These are phyloP conservation scores for Zaprionus ornatus DNA, from an alignment of 1,140 invertebrate genomes.

Conservation along the genomic window DNA sequence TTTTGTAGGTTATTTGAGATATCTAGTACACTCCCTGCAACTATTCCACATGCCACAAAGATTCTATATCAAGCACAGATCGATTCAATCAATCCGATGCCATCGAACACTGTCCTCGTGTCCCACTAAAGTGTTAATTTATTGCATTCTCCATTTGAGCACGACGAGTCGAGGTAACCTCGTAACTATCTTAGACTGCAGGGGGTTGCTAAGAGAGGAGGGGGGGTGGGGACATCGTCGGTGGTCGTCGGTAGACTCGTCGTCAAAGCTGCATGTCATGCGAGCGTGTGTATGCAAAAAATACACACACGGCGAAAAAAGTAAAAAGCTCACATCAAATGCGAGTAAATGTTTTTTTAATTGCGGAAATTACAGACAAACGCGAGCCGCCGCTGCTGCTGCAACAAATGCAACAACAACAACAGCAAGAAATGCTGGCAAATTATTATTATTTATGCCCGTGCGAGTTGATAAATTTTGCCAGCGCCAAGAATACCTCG, in stretches of 20 bases:
- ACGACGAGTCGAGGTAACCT: neutral
- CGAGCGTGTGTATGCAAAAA: constrained; percentile 46
- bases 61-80: neutral
- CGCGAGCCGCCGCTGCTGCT: constrained; percentile 59
- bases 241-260: constrained; percentile 26
- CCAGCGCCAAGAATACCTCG: constrained; percentile 63
- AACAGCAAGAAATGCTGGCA: constrained; percentile 67
- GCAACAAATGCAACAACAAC: constrained; percentile 28
- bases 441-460: constrained; percentile 82
- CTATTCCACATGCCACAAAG: neutral
- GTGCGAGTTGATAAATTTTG: constrained; percentile 77
- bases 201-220: neutral
- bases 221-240: constrained; percentile 10
- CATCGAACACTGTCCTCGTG: neutral
- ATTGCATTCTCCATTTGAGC: neutral
- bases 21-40: neutral
- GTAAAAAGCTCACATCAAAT: constrained; percentile 59
- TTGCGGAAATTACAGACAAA: constrained; percentile 82
- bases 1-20: neutral
- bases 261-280: constrained; percentile 55
- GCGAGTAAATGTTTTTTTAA: constrained; percentile 83
- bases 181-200: neutral
- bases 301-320: constrained; percentile 36
- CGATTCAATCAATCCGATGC: neutral
- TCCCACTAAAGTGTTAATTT: neutral